phyloP scores from a whole-genome alignment of 2,113 vertebrate genomes.

The Hiodon alosoides region DNA sequence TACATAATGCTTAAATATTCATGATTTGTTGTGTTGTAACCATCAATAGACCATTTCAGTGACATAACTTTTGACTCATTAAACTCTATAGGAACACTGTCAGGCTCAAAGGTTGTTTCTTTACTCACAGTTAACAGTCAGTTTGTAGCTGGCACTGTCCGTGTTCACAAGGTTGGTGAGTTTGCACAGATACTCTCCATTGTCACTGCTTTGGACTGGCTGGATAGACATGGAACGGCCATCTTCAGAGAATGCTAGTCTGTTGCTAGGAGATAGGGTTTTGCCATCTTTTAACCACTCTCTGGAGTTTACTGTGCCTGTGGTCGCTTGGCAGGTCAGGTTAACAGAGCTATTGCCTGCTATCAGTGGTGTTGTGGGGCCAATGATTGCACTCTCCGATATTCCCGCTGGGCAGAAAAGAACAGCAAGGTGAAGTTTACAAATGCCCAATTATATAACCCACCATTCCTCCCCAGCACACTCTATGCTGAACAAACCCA shows the following conservation, averaged over 20 bases:
- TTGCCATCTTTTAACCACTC: constrained; percentile 23
- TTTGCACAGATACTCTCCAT: constrained; percentile 16
- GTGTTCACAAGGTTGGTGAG: constrained; percentile 15
- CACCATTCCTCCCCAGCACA: too few species aligned
- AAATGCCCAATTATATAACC: not conserved
- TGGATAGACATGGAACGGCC: not conserved
- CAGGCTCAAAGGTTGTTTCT: not conserved
- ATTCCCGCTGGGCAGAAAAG: constrained; percentile 16
- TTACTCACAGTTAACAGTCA: constrained; percentile 25
- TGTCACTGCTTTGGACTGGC: constrained; percentile 13
- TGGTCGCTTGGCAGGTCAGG: constrained; percentile 17
- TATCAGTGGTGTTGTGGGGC: constrained; percentile 8
- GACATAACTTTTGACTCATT: too few species aligned
- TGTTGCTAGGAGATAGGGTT: constrained; percentile 18
- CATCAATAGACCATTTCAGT: too few species aligned
- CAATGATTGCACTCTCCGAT: constrained; percentile 10
- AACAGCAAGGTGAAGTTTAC: not conserved
- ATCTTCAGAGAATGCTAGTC: constrained; percentile 7
- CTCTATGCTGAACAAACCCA: not conserved
- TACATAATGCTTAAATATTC: too few species aligned
- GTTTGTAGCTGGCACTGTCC: not conserved
- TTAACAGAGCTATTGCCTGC: constrained; percentile 23
- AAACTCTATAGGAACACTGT: not conserved
- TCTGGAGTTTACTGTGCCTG: not conserved
- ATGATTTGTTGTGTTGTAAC: too few species aligned